A percentile compares a stretch with the other conserved stretches of the same genome.
These are phyloP conservation scores for Scaptomyza flava DNA, from an alignment of 2,888 invertebrate genomes.

Conservation along the genomic window DNA sequence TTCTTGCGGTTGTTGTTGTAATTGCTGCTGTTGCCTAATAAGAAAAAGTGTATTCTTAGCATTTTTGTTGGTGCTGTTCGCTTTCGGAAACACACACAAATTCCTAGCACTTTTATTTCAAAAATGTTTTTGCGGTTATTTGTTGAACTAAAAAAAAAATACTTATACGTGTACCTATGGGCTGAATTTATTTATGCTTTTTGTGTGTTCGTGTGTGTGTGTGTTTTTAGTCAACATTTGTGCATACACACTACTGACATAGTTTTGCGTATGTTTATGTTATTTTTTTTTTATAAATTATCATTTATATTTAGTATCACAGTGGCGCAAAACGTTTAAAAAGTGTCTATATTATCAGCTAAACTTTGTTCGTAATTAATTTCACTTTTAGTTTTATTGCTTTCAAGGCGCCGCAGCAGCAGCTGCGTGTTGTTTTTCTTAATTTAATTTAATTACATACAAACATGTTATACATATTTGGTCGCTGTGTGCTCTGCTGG, in stretches of 20 bases:
- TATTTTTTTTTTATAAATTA: slow-evolving; percentile 19
- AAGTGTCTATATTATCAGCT: slow-evolving; percentile 14
- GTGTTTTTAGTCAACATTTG: slow-evolving; percentile 45
- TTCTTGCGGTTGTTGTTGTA: slow-evolving; percentile 4
- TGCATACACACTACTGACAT: slow-evolving; percentile 77
- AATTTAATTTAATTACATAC: slow-evolving; percentile 22
- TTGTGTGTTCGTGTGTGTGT: not conserved
- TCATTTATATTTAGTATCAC: slow-evolving; percentile 42
- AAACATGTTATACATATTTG: slow-evolving; percentile 27
- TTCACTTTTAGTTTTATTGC: slow-evolving; percentile 54
- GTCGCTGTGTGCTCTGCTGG: slow-evolving; percentile 37
- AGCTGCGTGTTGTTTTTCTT: slow-evolving; percentile 31
- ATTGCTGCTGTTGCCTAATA: slow-evolving; percentile 50
- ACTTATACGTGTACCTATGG: slow-evolving; percentile 9
- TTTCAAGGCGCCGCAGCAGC: slow-evolving; percentile 9
- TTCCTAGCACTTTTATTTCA: slow-evolving; percentile 61
- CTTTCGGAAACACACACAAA: slow-evolving; percentile 49
- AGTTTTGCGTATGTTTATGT: slow-evolving; percentile 49
- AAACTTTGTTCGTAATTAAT: slow-evolving; percentile 31
- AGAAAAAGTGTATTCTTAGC: slow-evolving; percentile 61
- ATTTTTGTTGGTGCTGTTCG: slow-evolving; percentile 29
- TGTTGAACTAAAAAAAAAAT: slow-evolving; percentile 38
- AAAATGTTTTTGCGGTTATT: slow-evolving; percentile 14
- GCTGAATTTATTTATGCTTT: slow-evolving; percentile 39
- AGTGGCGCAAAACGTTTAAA: slow-evolving; percentile 25